Evolutionary conservation across 1,140 invertebrate genomes (phyloP).

Genomic region (Daktulosphaira vitifoliae): DNA sequence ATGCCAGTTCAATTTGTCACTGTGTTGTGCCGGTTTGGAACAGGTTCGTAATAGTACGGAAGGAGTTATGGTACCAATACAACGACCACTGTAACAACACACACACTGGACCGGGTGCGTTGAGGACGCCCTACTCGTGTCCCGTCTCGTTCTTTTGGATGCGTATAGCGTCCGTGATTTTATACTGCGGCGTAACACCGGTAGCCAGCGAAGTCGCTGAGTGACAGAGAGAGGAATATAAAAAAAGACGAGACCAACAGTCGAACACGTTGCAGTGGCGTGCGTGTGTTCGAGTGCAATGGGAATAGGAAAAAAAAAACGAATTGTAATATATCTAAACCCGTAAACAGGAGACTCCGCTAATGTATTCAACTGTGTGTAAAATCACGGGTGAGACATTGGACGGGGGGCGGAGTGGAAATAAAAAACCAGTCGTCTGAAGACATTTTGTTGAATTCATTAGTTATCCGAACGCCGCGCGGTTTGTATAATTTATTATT

Average conservation of each 20-base stretch:
- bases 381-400: neutral
- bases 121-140: too few species aligned
- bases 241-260: too few species aligned
- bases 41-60: too few species aligned
- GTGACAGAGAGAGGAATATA: neutral
- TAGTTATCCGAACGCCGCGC: constrained; percentile 1
- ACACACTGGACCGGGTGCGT: too few species aligned
- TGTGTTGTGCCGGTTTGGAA: too few species aligned
- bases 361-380: constrained; percentile 16
- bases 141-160: too few species aligned
- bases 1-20: too few species aligned
- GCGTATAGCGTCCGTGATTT: neutral
- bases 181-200: constrained; percentile 12
- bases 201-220: neutral
- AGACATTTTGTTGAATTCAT: constrained; percentile 27
- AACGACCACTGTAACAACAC: too few species aligned
- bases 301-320: neutral
- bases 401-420: neutral
- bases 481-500: constrained; percentile 9
- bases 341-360: neutral
- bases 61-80: too few species aligned
- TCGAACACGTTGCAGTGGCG: neutral
- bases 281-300: neutral
- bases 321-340: too few species aligned
- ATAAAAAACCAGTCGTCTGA: constrained; percentile 14